A percentile compares a stretch with the other conserved stretches of the same genome.
Evolutionary conservation across 1,140 invertebrate genomes (phyloP).

Genomic region (Pteromalus puparum): DNA sequence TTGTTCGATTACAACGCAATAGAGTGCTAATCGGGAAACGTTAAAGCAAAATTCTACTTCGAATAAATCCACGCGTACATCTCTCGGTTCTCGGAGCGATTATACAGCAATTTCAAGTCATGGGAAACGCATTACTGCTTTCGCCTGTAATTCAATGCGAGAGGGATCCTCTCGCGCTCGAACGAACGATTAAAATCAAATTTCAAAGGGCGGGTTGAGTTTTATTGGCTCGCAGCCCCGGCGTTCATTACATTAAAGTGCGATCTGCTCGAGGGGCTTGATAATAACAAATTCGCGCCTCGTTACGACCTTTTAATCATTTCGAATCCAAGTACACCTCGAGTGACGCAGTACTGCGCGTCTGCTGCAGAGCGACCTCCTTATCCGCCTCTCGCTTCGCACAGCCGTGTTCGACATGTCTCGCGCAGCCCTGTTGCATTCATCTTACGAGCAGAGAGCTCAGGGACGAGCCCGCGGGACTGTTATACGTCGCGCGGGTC

Average conservation of each 20-base stretch:
- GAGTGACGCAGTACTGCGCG: no score
- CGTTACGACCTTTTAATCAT: neutral
- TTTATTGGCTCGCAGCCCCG: neutral
- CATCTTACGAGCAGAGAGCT: slow-evolving; percentile 54
- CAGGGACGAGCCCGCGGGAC: neutral
- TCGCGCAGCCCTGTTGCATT: slow-evolving; percentile 68
- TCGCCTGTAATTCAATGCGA: neutral
- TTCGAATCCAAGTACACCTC: neutral
- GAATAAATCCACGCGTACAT: neutral
- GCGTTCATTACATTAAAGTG: slow-evolving; percentile 7
- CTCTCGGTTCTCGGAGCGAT: neutral
- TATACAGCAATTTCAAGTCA: neutral
- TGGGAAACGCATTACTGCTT: slow-evolving; percentile 9
- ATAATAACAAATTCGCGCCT: slow-evolving; percentile 15
- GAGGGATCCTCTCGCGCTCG: neutral
- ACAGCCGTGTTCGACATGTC: slow-evolving; percentile 38
- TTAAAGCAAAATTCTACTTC: neutral
- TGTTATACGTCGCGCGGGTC: no score
- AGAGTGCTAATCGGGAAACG: no score
- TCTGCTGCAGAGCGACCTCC: slow-evolving; percentile 48
- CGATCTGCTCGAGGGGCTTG: neutral
- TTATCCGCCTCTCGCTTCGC: slow-evolving; percentile 43
- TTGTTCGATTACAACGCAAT: neutral
- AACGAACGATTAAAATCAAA: neutral
- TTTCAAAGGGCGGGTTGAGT: neutral